These are phyloP conservation scores for Catocala fraxini DNA, from an alignment of 2,888 invertebrate species.

Conservation along the genomic window DNA sequence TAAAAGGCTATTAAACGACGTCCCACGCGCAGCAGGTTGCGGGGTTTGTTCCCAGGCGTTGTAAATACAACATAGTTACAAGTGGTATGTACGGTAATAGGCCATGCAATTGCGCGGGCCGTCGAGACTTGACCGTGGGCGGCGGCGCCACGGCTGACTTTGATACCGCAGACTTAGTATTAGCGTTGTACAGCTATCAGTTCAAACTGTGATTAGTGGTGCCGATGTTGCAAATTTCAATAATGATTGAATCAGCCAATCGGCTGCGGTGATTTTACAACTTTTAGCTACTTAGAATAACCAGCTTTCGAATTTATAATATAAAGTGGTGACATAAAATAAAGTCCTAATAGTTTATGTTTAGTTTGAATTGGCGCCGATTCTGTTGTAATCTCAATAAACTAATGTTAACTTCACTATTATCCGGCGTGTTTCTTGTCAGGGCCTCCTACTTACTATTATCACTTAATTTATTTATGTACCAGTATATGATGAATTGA, in stretches of 20 bases:
- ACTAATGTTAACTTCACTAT: too few species aligned
- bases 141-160: constrained; percentile 63
- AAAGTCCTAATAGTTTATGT: constrained; percentile 30
- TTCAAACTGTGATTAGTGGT: constrained; percentile 71
- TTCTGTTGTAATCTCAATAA: too few species aligned
- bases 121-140: constrained; percentile 63
- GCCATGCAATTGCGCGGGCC: constrained; percentile 58
- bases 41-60: constrained; percentile 68
- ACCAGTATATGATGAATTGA: too few species aligned
- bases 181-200: constrained; percentile 66
- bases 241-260: constrained; percentile 65
- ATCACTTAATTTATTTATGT: too few species aligned
- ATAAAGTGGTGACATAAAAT: constrained; percentile 35
- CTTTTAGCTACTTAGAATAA: constrained; percentile 24
- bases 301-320: constrained; percentile 36
- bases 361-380: too few species aligned
- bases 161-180: constrained; percentile 60
- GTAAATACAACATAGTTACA: constrained; percentile 55
- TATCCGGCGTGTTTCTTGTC: too few species aligned
- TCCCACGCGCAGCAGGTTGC: constrained; percentile 75
- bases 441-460: too few species aligned
- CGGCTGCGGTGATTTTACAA: constrained; percentile 29
- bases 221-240: constrained; percentile 66
- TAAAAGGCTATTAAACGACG: constrained; percentile 81
- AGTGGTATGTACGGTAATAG: constrained; percentile 63